Evolutionary conservation across 2,113 vertebrate species (phyloP), one percentile per base, ranked within the genome.

Genomic region (Scalopus aquaticus): DNA sequence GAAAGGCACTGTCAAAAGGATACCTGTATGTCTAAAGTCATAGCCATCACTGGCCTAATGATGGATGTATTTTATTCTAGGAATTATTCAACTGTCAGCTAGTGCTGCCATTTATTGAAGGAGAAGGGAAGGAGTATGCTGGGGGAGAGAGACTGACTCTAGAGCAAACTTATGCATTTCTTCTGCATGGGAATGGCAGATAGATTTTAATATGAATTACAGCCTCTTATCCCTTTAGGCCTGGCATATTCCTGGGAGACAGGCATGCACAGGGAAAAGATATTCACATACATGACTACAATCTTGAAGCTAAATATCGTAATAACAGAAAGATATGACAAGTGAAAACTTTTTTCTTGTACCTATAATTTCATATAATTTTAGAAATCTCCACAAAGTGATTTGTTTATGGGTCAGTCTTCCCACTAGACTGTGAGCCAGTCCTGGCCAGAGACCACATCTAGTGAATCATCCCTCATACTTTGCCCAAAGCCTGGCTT

Each of bases 1-100:
- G 78, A 96, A 73, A 88, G 24, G 11, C 32, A 44, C 51, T 82
- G 67, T 93, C 26, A 67, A 95, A 95, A 93, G 62, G 80, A 87
- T 22, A 37, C 11, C 49, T 74, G n/a, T 44, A 54, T 39, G 70
- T 91, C 79, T 54, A 26, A 91, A 82, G 37, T 88, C 37, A 37
- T 54, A 58, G 64, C 37, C 73, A 58, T 62, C 3, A 28, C 39
- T 49, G 64, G 60, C 72, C 60, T 37, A 28, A 39, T 85, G 39
- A 81, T 39, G 76, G 37, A 92, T 24, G 2, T 30, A 58, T 88
- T 79, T 82, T 49, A 54, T 88, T 60, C 56, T 62, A 56, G 60
- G 70, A 83, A 95, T 93, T 85, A 85, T 82, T 92, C 65, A 94
- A 60, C 58, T 49, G 49, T 65, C 42, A 76, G 10, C 62, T 51